Conservation (phyloP, 2,113 vertebrate species). For the Tachuris rubrigastra region DNA sequence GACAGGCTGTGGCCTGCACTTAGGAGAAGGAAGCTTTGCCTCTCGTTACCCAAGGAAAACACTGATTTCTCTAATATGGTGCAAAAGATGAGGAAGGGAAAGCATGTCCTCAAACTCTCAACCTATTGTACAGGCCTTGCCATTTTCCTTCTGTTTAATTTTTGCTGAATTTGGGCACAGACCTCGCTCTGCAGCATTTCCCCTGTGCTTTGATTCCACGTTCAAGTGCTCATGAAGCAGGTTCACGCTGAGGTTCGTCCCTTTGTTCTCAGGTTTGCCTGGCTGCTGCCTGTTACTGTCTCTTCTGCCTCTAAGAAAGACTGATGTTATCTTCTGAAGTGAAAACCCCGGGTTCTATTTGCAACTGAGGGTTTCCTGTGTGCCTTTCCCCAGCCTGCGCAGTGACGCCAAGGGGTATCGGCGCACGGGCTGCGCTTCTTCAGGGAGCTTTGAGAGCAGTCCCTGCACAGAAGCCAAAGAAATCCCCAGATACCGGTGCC, state of each 20-base stretch:
- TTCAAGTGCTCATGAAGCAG: background rate
- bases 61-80: background rate
- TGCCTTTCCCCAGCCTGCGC: background rate
- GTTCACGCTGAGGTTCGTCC: background rate
- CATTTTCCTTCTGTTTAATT: background rate
- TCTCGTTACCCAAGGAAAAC: background rate
- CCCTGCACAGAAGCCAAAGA: slow-evolving; percentile 7
- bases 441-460: background rate
- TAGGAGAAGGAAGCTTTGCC: background rate
- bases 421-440: background rate
- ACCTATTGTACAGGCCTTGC: background rate
- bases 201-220: background rate
- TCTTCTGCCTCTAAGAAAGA: slow-evolving; percentile 28
- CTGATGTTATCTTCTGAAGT: slow-evolving; percentile 40
- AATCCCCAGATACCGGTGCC: slow-evolving; percentile 29
- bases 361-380: slow-evolving; percentile 19
- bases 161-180: background rate
- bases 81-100: background rate
- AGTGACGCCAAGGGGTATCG: background rate
- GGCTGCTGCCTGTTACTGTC: slow-evolving; percentile 4
- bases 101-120: background rate
- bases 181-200: background rate
- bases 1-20: background rate
- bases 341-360: background rate
- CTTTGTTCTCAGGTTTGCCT: slow-evolving; percentile 50